phyloP scores from a whole-genome alignment of 2,113 vertebrate species.

The Nothobranchius kuhntae region DNA sequence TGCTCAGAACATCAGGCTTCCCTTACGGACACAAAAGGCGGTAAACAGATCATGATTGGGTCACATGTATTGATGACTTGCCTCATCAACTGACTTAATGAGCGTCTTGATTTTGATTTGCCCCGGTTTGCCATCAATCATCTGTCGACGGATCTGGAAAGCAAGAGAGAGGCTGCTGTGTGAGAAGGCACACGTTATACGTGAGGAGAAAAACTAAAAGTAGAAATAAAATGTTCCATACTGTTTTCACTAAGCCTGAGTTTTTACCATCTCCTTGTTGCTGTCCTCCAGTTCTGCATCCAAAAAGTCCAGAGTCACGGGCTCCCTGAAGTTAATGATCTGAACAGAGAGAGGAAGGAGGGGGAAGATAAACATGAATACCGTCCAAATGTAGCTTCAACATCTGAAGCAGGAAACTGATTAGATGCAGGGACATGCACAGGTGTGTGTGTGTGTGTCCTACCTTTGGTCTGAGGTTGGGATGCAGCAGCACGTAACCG shows the following conservation, averaged over 20 bases:
- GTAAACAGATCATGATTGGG: slow-evolving; percentile 46
- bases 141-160: slow-evolving; percentile 89
- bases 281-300: slow-evolving; percentile 94
- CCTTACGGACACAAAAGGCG: slow-evolving; percentile 29
- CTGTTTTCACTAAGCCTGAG: not conserved
- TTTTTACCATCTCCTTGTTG: slow-evolving; percentile 91
- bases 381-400: slow-evolving; percentile 17
- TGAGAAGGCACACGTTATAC: slow-evolving; percentile 1
- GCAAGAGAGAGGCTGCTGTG: not conserved
- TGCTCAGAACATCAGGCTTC: slow-evolving; percentile 3
- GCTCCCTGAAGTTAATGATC: slow-evolving; percentile 96
- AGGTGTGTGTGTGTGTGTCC: slow-evolving; percentile 15
- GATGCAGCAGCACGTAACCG: slow-evolving; percentile 95
- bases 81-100: slow-evolving; percentile 97
- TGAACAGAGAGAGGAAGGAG: slow-evolving; percentile 56
- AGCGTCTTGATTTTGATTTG: slow-evolving; percentile 91
- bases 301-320: slow-evolving; percentile 95
- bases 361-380: slow-evolving; percentile 12
- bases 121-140: slow-evolving; percentile 91
- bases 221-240: not conserved
- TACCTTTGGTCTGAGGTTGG: slow-evolving; percentile 96
- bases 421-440: not conserved
- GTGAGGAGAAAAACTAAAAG: not conserved
- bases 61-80: slow-evolving; percentile 76
- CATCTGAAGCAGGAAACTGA: not conserved